phyloP scores from a whole-genome alignment of 2,888 invertebrate species.

The Lumbricus terrestris region DNA sequence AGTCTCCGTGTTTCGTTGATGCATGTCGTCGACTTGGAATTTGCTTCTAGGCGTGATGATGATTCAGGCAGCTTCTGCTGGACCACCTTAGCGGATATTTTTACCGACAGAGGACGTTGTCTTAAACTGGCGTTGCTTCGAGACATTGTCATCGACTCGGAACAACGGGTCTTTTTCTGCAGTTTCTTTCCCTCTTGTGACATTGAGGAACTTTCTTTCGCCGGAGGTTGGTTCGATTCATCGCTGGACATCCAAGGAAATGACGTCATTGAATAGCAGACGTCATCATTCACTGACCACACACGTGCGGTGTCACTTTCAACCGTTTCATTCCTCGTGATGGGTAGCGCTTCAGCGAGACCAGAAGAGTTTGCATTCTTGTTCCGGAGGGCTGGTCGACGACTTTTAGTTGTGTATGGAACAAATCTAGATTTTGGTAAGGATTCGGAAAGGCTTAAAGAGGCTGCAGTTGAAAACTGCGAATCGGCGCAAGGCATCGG shows the following conservation, averaged over 20 bases:
- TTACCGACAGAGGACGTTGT: too few species aligned
- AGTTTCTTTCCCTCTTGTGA: not conserved
- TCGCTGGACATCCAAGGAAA: not conserved
- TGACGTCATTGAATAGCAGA: not conserved
- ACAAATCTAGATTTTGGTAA: not conserved
- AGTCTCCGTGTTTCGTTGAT: too few species aligned
- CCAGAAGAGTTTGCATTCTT: not conserved
- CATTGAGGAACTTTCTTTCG: not conserved
- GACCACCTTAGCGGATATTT: too few species aligned
- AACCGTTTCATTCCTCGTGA: not conserved
- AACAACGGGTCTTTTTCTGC: not conserved
- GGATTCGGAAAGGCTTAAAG: not conserved
- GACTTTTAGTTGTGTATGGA: not conserved
- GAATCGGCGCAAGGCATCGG: not conserved
- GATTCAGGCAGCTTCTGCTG: too few species aligned
- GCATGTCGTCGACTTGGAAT: too few species aligned
- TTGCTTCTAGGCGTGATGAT: too few species aligned
- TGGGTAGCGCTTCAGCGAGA: not conserved
- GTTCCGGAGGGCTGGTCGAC: not conserved
- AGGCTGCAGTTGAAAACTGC: not conserved
- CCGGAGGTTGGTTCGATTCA: not conserved
- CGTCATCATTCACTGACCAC: not conserved
- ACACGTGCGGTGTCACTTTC: not conserved
- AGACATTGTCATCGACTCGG: too few species aligned
- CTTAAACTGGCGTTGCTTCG: too few species aligned